Percentiles rank a stretch among this genome's conserved stretches.
phyloP scores from a whole-genome alignment of 2,113 vertebrate species.

The Dascyllus trimaculatus region DNA sequence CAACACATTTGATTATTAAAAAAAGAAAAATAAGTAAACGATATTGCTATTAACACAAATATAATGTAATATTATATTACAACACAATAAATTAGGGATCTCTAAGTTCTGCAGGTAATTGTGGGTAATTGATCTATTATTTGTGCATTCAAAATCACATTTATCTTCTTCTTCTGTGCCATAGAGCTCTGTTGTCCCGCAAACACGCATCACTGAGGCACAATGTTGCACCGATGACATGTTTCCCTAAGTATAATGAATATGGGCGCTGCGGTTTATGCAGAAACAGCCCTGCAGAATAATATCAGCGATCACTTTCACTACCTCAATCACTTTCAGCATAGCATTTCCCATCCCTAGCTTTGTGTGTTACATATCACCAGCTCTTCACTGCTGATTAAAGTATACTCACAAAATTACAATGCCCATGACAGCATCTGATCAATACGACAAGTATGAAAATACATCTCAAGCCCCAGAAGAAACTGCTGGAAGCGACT shows the following conservation, averaged over 20 bases:
- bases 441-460: not conserved
- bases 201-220: no score
- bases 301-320: no score
- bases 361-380: not conserved
- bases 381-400: not conserved
- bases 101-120: no score
- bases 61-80: no score
- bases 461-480: not conserved
- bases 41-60: no score
- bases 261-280: not conserved
- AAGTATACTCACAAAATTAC: not conserved
- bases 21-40: no score
- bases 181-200: not conserved
- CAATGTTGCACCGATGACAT: not conserved
- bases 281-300: not conserved
- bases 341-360: not conserved
- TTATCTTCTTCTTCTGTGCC: not conserved
- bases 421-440: not conserved
- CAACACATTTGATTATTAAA: no score
- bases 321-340: not conserved
- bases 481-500: not conserved
- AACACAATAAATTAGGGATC: not conserved
- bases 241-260: not conserved
- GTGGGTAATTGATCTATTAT: no score
- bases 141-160: not conserved